Conservation (phyloP, 2,797 vertebrate species). For the Toxotes lorentzi region DNA sequence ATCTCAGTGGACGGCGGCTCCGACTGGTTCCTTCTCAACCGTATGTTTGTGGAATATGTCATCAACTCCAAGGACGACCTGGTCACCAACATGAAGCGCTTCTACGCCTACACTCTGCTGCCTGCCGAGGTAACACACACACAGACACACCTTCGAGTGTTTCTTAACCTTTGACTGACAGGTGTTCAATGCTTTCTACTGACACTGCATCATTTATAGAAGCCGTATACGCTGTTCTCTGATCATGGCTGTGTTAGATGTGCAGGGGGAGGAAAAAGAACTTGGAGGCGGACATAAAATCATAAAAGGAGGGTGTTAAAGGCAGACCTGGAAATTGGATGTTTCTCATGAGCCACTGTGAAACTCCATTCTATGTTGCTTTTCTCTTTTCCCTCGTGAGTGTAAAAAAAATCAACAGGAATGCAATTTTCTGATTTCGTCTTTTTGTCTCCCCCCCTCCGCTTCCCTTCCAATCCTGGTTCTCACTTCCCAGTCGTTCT, state of each 20-base stretch:
- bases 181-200: conserved; percentile 34
- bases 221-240: conserved; percentile 15
- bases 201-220: conserved; percentile 25
- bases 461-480: neutral
- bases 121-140: conserved; percentile 91
- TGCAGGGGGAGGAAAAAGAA: conserved; percentile 17
- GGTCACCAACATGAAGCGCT: conserved; percentile 96
- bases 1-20: conserved; percentile 96
- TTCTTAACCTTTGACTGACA: conserved; percentile 44
- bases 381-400: conserved; percentile 56
- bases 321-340: conserved; percentile 59
- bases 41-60: conserved; percentile 95
- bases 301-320: conserved; percentile 36
- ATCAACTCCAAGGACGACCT: conserved; percentile 93
- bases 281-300: conserved; percentile 28
- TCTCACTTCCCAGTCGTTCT: conserved; percentile 90
- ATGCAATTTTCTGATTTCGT: conserved; percentile 60
- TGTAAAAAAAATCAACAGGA: conserved; percentile 49
- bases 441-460: conserved; percentile 14
- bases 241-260: conserved; percentile 21
- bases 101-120: conserved; percentile 95
- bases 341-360: conserved; percentile 63
- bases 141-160: conserved; percentile 15
- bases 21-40: conserved; percentile 98
- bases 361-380: conserved; percentile 42